Conservation (phyloP, 2,113 vertebrate genomes). For the cattle (Bos taurus) region ARS-UCD2.0 NC_037348.1:28783001-28783500, state of each 20-base stretch:
- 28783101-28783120: slow-evolving; percentile 96
- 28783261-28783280: slow-evolving; percentile 80
- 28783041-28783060: slow-evolving; percentile 90
- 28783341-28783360: neutral
- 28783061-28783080: slow-evolving; percentile 94
- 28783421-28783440: neutral
- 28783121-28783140: slow-evolving; percentile 93
- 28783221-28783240: rapidly evolving
- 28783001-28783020: neutral
- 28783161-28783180: slow-evolving; percentile 95
- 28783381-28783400: neutral
- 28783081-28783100: slow-evolving; percentile 93
- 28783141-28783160: slow-evolving; percentile 90
- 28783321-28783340: rapidly evolving
- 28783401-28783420: neutral
- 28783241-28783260: slow-evolving; percentile 78
- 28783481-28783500: neutral
- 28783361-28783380: rapidly evolving
- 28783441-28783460: neutral
- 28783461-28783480: neutral
- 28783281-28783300: rapidly evolving
- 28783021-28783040: neutral
- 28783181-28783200: slow-evolving; percentile 98
- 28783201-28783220: slow-evolving; percentile 90
- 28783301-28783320: slow-evolving; percentile 89